Base-by-base conservation (phyloP, 30 jellyfish, hydroid and myxozoan species). In the Aurelia coerulea region DNA sequence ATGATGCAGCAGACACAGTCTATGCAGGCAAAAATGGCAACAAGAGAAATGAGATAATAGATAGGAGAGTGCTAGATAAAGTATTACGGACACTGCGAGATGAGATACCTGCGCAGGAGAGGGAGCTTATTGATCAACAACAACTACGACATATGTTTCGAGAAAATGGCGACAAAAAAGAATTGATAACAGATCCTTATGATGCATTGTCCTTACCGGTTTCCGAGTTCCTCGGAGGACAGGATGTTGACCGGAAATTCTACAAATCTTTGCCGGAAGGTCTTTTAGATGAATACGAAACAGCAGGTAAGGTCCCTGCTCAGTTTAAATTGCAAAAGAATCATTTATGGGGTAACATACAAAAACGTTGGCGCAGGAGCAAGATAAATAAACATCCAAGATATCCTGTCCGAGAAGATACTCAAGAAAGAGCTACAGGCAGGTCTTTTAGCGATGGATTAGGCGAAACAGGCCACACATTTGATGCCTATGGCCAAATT, bases 401-500 rank as follows among this genome's bases (percentile, higher is more conserved):
- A 2, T 46, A 46, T 46, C 8, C 56, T 5, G 81, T 56, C 71
- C 81, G 62, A 39, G 75, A 65, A 39, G 76, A 66, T 42, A 2
- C 33, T 50, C 58, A 65, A 33, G 66, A 58, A 42, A 62, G 64
- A 11, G 87, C 87, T 29, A 78, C 58, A 13, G 77, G 62, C 15
- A 68, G 90, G 68, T 75, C 95, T 2, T 19, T 78, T n/a, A 62
- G 72, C 19, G 81, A 52, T 23, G 73, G 83, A 42, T 34, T 73
- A 17, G 96, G 89, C 3, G 96, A 88, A 29, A 77, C 88, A 11
- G 88, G 90, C 8, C 49, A 78, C 52, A 62, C 94, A 1, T 90
- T 65, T 51, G 97, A 90, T 62, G 97, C 97, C 4, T 90, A 90
- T 33, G 97, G 97, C 14, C 73, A 81, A 66, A 90, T 90, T 15